phyloP scores from a whole-genome alignment of 2,888 invertebrate species.

The Elegia similella region DNA sequence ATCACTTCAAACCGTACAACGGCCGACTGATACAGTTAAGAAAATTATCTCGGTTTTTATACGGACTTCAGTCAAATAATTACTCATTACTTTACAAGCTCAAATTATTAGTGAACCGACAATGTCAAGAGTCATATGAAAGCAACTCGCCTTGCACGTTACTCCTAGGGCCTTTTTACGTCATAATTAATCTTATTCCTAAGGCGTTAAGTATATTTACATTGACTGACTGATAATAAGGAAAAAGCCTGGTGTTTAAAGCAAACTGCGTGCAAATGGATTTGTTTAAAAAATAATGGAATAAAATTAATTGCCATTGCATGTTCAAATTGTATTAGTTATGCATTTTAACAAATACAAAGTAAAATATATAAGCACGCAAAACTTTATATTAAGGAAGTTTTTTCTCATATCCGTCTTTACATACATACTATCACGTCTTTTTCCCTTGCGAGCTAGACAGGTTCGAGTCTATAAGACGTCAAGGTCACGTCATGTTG shows the following conservation, averaged over 20 bases:
- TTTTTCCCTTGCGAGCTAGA: too few relatives aligned
- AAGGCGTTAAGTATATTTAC: constrained; percentile 23
- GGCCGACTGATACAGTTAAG: constrained; percentile 60
- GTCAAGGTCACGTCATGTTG: too few relatives aligned
- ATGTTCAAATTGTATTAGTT: too few relatives aligned
- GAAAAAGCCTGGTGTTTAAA: background rate
- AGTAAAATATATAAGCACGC: background rate
- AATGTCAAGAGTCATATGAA: constrained; percentile 72
- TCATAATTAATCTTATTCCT: constrained; percentile 42
- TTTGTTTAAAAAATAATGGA: background rate
- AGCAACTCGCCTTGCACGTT: constrained; percentile 62
- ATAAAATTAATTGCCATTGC: background rate
- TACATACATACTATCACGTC: background rate
- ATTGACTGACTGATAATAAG: background rate
- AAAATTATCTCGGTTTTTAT: constrained; percentile 55
- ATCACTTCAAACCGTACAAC: constrained; percentile 63
- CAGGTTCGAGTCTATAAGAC: too few relatives aligned
- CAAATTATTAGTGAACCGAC: constrained; percentile 52
- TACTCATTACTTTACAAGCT: constrained; percentile 43
- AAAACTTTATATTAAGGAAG: background rate
- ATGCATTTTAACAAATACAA: too few relatives aligned
- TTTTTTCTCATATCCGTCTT: background rate
- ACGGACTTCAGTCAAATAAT: constrained; percentile 51
- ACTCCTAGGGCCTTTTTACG: constrained; percentile 45
- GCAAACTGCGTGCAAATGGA: background rate